Evolutionary conservation across 2,113 vertebrate genomes (phyloP).

Genomic region (Tricholaema leucomelas): DNA sequence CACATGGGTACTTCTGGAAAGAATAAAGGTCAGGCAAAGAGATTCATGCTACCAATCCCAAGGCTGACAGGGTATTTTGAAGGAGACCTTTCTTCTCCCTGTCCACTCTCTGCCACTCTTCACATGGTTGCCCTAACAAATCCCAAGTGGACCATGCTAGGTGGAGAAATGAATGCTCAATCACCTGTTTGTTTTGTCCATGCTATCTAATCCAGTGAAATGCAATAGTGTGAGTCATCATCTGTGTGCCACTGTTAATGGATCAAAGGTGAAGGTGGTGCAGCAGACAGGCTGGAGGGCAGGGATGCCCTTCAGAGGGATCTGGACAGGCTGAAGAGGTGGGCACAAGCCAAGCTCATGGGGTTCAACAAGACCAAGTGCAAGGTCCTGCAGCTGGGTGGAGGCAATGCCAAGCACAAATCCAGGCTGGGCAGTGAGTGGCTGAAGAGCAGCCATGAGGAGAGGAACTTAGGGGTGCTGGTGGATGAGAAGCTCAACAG

Average conservation of each 20-base stretch:
- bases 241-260: not conserved
- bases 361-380: too few species aligned
- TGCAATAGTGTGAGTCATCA: not conserved
- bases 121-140: not conserved
- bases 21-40: not conserved
- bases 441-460: too few species aligned
- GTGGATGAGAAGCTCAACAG: too few species aligned
- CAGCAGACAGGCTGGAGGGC: too few species aligned
- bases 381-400: too few species aligned
- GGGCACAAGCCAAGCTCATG: too few species aligned
- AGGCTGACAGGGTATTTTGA: not conserved
- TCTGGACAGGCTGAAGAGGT: too few species aligned
- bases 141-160: not conserved
- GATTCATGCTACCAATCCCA: not conserved
- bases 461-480: too few species aligned
- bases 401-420: too few species aligned
- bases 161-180: not conserved
- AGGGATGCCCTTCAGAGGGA: too few species aligned
- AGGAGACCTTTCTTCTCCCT: not conserved
- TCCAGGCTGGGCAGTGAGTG: too few species aligned
- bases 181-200: not conserved
- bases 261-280: not conserved
- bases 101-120: not conserved
- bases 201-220: not conserved
- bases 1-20: rapidly evolving